Conservation (phyloP, 2,888 invertebrate genomes). For the Euzetes globulus region DNA sequence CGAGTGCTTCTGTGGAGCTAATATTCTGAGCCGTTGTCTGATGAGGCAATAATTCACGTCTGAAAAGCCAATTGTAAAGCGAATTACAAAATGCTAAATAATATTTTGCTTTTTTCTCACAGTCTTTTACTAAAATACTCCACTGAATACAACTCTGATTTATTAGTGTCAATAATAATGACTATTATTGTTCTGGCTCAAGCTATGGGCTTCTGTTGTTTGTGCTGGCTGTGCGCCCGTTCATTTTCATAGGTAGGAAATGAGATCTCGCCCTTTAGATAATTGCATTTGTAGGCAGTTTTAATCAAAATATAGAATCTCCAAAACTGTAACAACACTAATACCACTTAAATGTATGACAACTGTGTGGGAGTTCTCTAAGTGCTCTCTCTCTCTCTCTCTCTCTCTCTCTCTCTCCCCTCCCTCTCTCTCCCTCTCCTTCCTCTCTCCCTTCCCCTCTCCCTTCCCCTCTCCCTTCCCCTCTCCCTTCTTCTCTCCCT, state of each 20-base stretch:
- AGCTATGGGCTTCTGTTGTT: not conserved
- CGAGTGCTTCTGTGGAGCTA: not conserved
- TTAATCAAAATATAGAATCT: slow-evolving; percentile 1
- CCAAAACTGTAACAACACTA: slow-evolving; percentile 5
- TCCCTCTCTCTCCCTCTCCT: not conserved
- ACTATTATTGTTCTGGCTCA: not conserved
- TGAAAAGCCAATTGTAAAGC: not conserved
- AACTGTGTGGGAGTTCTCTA: not conserved
- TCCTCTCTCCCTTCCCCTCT: too few species aligned
- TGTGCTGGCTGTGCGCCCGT: not conserved
- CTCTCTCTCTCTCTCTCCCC: not conserved
- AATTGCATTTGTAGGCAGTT: slow-evolving; percentile 11
- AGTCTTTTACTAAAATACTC: not conserved
- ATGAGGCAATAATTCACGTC: not conserved
- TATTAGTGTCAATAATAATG: not conserved
- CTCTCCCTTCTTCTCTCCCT: too few species aligned
- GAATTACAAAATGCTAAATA: not conserved
- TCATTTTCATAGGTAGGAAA: not conserved
- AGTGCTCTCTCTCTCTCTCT: not conserved
- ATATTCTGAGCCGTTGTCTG: not conserved
- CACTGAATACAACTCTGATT: not conserved
- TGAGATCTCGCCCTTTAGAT: slow-evolving; percentile 11
- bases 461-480: too few species aligned
- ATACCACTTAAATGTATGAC: not conserved
- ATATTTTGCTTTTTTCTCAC: not conserved